Evolutionary conservation across 2,888 invertebrate species (phyloP).

Genomic region (Melinaea marsaeus): DNA sequence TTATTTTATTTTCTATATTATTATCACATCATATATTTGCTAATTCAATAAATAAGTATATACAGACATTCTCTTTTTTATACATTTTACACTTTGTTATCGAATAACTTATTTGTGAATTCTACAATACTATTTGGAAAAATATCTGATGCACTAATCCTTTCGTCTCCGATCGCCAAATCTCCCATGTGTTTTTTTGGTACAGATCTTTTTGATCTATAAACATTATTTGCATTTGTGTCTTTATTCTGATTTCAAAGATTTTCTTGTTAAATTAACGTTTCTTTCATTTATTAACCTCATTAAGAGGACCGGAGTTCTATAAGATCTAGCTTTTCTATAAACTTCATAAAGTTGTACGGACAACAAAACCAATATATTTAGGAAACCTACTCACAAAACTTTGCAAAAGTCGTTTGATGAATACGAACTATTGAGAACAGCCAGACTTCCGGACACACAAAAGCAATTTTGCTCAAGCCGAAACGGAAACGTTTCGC

Average conservation of each 20-base stretch:
- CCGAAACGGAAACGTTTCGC: too few relatives aligned
- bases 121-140: slow-evolving; percentile 73
- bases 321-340: slow-evolving; percentile 43
- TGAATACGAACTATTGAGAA: too few relatives aligned
- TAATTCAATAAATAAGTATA: slow-evolving; percentile 16
- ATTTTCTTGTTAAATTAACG: slow-evolving; percentile 59
- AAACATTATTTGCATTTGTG: slow-evolving; percentile 48
- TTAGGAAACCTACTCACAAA: too few relatives aligned
- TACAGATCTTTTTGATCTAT: slow-evolving; percentile 43
- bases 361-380: too few relatives aligned
- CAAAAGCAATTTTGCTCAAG: too few relatives aligned
- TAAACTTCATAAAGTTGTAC: too few relatives aligned
- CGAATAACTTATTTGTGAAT: slow-evolving; percentile 65
- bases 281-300: slow-evolving; percentile 67
- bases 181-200: slow-evolving; percentile 44
- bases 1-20: neutral
- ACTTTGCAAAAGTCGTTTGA: too few relatives aligned
- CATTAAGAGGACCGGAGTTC: slow-evolving; percentile 66
- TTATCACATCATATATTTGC: slow-evolving; percentile 5
- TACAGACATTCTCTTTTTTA: slow-evolving; percentile 15
- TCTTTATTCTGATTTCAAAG: slow-evolving; percentile 47
- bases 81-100: slow-evolving; percentile 64
- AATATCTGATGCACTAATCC: slow-evolving; percentile 68
- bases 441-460: too few relatives aligned
- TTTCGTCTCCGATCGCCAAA: slow-evolving; percentile 57